Conservation (phyloP, 2,797 vertebrate species). For the Labroides dimidiatus region DNA sequence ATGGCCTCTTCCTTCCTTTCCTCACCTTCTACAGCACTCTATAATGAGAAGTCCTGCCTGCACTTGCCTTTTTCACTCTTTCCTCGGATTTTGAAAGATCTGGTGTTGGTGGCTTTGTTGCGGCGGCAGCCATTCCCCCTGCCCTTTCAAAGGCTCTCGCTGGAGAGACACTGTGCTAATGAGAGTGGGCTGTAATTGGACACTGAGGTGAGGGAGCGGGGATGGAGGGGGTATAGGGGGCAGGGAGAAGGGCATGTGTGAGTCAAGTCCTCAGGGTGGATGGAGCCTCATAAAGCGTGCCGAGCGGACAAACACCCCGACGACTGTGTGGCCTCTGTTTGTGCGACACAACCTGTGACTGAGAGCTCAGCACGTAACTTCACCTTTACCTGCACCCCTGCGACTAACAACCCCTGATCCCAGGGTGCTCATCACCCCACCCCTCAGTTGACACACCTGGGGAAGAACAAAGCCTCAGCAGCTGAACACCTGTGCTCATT, state of each 20-base stretch:
- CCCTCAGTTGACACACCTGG: slow-evolving; percentile 51
- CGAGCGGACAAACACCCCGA: slow-evolving; percentile 53
- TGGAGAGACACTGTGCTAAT: slow-evolving; percentile 83
- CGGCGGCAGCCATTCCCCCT: slow-evolving; percentile 76
- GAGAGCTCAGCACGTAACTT: slow-evolving; percentile 40
- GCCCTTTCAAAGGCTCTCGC: slow-evolving; percentile 83
- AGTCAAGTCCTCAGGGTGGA: slow-evolving; percentile 74
- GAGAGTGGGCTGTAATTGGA: slow-evolving; percentile 83
- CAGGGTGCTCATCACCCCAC: slow-evolving; percentile 8
- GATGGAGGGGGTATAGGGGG: slow-evolving; percentile 68
- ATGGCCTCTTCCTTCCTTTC: slow-evolving; percentile 56
- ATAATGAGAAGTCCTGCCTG: slow-evolving; percentile 83
- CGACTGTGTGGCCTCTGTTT: slow-evolving; percentile 48
- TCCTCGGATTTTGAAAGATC: slow-evolving; percentile 82
- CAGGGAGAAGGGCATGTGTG: slow-evolving; percentile 75
- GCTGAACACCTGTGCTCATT: slow-evolving; percentile 38
- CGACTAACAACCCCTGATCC: slow-evolving; percentile 43
- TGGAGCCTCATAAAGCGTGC: slow-evolving; percentile 58
- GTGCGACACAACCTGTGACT: slow-evolving; percentile 59
- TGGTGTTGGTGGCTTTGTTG: slow-evolving; percentile 80
- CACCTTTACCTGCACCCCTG: slow-evolving; percentile 35
- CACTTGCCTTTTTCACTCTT: slow-evolving; percentile 83
- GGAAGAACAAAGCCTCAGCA: slow-evolving; percentile 49
- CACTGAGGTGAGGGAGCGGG: slow-evolving; percentile 78
- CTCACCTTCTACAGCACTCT: slow-evolving; percentile 77